These are phyloP conservation scores for Ochotona curzoniae DNA, from an alignment of 2,113 vertebrate species.

Conservation along the genomic window DNA sequence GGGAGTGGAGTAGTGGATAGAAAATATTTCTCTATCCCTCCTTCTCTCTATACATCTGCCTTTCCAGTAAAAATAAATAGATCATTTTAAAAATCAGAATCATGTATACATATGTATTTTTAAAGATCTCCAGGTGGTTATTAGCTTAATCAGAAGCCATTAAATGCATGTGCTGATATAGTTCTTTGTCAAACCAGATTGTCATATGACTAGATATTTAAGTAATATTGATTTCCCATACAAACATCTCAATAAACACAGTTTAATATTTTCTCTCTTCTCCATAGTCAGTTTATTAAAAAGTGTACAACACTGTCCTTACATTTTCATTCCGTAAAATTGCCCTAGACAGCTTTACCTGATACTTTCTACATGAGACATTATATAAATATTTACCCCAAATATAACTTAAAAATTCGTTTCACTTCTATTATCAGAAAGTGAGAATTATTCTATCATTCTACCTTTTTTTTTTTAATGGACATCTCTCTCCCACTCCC, in stretches of 20 bases:
- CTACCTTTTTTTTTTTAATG: conserved; percentile 29
- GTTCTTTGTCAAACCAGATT: background rate
- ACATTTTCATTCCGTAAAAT: conserved; percentile 29
- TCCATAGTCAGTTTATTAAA: background rate
- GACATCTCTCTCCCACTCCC: background rate
- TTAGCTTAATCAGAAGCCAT: background rate
- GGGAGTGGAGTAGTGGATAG: too few species aligned
- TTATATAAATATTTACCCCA: conserved; percentile 6
- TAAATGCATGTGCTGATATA: background rate
- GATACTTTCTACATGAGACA: conserved; percentile 18
- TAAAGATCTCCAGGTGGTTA: background rate
- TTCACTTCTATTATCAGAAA: conserved; percentile 23
- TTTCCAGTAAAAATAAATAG: too few species aligned
- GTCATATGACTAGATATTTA: background rate
- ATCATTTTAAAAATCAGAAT: too few species aligned
- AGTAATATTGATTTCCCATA: background rate
- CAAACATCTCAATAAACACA: background rate
- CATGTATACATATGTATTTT: background rate
- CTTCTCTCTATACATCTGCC: too few species aligned
- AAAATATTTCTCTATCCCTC: too few species aligned
- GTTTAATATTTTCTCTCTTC: conserved; percentile 29
- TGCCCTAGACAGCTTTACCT: conserved; percentile 18
- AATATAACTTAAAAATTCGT: conserved; percentile 13
- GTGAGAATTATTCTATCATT: conserved; percentile 3
- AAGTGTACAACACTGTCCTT: background rate